Evolutionary conservation across 2,888 invertebrate species (phyloP), one percentile per base, ranked within the genome.

Genomic region (Gonocerus acuteangulatus): DNA sequence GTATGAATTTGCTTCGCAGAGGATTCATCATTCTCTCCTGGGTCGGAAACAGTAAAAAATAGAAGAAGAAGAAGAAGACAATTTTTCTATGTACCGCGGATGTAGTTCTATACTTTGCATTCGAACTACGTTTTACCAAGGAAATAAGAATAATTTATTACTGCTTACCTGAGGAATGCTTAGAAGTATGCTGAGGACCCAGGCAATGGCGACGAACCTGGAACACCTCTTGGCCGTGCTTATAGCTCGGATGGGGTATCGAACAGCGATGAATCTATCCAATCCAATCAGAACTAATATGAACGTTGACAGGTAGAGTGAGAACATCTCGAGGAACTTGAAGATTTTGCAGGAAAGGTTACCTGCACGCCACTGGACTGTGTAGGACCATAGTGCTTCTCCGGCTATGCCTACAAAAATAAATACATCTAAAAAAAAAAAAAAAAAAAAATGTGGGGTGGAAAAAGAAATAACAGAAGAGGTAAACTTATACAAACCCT

Each of bases 261-360:
- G 81, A 11, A 90, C 87, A 1, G 86, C 87, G 49, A 87, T 79
- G 79, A 88, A 89, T 60, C 90, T 78, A 71, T 91, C 90, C 47
- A 89, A 80, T 11, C 89, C 89, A 69, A 91, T 89, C 48, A 89
- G 78, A 32, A 90, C 89, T 21, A 89, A 77, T 42, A 90, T 81
- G 73, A 87, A 90, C 0, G 90, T 90, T 63, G 89, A 89, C 65
- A 89, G 75, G 72, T 90, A 88, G 57, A 91, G 76, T 54, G 88
- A 84, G 71, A 89, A 87, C 82, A 89, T 85, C 75, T 90, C 89
- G 49, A 85, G 76, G 68, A 85, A 87, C 73, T 90, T 91, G 70
- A 89, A 85, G 58, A 87, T 67, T 75, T 89, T 90, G 74, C 91
- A 91, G 45, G 82, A 80, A 9, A 81, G 72, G 70, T 88, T 86